phyloP scores from a whole-genome alignment of 2,113 vertebrate genomes.

The Haplochromis burtoni region DNA sequence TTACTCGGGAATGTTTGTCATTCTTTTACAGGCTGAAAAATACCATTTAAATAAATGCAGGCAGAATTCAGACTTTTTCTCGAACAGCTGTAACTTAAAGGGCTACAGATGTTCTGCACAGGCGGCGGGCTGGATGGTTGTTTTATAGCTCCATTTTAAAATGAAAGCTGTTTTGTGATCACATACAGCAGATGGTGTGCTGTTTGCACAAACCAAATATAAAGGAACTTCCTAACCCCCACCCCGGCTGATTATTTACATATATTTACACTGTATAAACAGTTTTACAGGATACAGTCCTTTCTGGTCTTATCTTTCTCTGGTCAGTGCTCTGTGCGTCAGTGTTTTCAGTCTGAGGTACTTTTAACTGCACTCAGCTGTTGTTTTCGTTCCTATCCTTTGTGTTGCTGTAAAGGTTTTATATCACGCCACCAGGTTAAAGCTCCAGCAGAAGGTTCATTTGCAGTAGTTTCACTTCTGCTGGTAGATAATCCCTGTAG shows the following conservation, averaged over 20 bases:
- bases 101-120: background rate
- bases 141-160: background rate
- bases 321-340: accelerated
- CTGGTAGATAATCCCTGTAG: background rate
- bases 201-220: background rate
- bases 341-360: background rate
- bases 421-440: background rate
- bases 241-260: background rate
- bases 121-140: background rate
- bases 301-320: background rate
- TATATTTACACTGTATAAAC: background rate
- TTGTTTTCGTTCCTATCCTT: background rate
- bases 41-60: background rate
- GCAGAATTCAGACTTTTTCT: background rate
- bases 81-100: background rate
- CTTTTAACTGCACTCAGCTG: background rate
- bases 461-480: background rate
- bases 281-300: background rate
- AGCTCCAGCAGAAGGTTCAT: background rate
- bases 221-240: background rate
- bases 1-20: background rate
- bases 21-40: background rate
- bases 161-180: background rate
- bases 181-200: background rate
- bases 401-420: background rate